Base-by-base conservation (phyloP, 2,888 invertebrate genomes). In the Sphinx pinastri region DNA sequence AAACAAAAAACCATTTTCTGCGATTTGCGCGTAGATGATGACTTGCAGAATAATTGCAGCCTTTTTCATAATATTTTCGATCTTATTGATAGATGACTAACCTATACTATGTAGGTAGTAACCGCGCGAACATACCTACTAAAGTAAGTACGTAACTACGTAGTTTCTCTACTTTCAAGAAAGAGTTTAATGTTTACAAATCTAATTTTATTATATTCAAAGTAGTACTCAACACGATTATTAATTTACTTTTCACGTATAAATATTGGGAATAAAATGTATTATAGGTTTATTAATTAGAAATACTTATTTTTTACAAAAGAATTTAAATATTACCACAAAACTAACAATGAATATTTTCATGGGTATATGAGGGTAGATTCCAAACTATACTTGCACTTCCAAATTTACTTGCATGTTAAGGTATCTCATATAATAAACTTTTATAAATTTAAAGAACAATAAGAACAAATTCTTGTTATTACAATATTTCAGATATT, bases 71-170 rank as follows among this genome's bases (percentile, higher is more conserved):
- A 63, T 63, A 63, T 47, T 49, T 49, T 13, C 63, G 16, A 47
- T 63, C 49, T 13, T 63, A 63, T 7, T 19, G 49, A 49, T 49
- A 63, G 19, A 13, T 13, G 11, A 49, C 63, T 63, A 63, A 63
- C 63, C 63, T 49, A 49, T 63, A 47, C n/a, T 55, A 55, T 13
- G 49, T 47, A 47, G 47, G 60, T 63, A 63, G 6, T 38, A 45
- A 12, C 16, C 13, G 8, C 63, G 63, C 63, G 49, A 63, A 63
- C 49, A 47, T 63, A 45, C 45, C 1, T 25, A 25, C 25, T 25
- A 25, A 49, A 16, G 19, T 47, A 19, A 47, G 1, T 13, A 5
- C 47, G 19, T 13, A 63, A 63, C 19, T 19, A 63, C 63, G 14
- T 63, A 63, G 13, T 63, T 49, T 49, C 13, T 11, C 16, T 45